Evolutionary conservation across 2,888 invertebrate genomes (phyloP), one percentile per base, ranked within the genome.

Genomic region (Chymomyza amoena): DNA sequence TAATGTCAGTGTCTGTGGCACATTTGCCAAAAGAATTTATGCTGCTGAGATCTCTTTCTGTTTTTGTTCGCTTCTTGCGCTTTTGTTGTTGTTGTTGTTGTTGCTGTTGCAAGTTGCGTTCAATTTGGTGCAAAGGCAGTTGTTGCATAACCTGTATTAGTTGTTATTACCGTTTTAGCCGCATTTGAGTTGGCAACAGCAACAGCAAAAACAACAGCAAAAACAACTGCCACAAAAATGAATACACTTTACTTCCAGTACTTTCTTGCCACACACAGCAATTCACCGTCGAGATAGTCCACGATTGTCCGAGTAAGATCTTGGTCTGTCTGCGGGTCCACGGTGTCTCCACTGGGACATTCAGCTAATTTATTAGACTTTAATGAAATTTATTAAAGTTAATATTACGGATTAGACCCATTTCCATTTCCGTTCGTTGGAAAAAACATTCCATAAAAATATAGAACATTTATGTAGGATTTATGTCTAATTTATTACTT

Each of bases 131-230:
- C 75, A 70, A 45, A 45, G 39, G 68, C 77, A 82, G 84, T 82
- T 82, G 82, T 82, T 82, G 82, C 81, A 83, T 86, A 83, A 83
- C 83, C 83, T 83, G 83, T 86, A 83, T 83, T 83, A 83, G 83
- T 86, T 84, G 83, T 84, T 86, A 84, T 86, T 83, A 83, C 54
- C 20, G 20, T 54, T 16, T 16, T 18, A 20, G 54, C 54, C n/a
- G 20, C 54, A 54, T 18, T 20, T 13, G 39, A 54, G 16, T 54
- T 18, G 20, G 54, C 5, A 32, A 52, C 67, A 61, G 66, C 39
- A 36, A 5, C 59, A 36, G 20, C 52, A 61, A 36, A 54, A 45
- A 6, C 60, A 54, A 18, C 64, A 51, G 28, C 65, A 39, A 9
- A 61, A 56, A 13, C 66, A 50, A 15, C 39, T 54, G 9, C 56